Evolutionary conservation across 1,140 invertebrate species (phyloP), one percentile per base, ranked within the genome.

Genomic region (Drosophila murphyi): DNA sequence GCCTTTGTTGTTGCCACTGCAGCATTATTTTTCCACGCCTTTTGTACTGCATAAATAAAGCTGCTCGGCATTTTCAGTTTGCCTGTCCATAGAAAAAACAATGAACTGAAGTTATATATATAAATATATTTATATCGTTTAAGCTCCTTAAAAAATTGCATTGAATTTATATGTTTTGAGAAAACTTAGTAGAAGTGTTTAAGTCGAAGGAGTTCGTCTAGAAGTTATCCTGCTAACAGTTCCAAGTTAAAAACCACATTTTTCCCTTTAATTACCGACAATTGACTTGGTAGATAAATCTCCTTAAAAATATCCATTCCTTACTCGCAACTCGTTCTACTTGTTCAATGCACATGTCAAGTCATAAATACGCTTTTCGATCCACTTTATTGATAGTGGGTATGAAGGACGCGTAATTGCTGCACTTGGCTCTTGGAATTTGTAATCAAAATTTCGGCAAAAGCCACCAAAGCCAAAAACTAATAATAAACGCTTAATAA

Each of bases 401-500:
- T 3, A 51, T 28, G 39, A 55, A 31, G 3, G 3, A 5, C 32
- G 31, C 35, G 76, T 82, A 87, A 73, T 79, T 88, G 65, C 76
- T 65, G 54, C 72, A 68, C 62, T 81, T 68, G 61, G 43, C 67
- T 74, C 56, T 74, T 55, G 83, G 83, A 87, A 87, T 87, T 87
- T 88, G 83, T 88, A 87, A 87, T 87, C 83, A 88, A 87, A 87
- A 87, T 72, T 80, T 60, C 63, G 72, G 69, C 62, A 80, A 80
- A 83, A 87, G 80, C 83, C 83, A 87, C 62, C 76, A 71, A 70
- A 80, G 83, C 76, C 61, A 63, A 79, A 87, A 87, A 87, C 83
- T 87, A 87, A 87, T 87, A 87, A 87, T 83, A 87, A 87, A 83
- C 83, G 83, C 83, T 87, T 87, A 87, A 87, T 87, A 87, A 87